Percentiles rank a stretch among this genome's conserved stretches.
Conservation (phyloP, 2,888 invertebrate species). For the Helleia helle region DNA sequence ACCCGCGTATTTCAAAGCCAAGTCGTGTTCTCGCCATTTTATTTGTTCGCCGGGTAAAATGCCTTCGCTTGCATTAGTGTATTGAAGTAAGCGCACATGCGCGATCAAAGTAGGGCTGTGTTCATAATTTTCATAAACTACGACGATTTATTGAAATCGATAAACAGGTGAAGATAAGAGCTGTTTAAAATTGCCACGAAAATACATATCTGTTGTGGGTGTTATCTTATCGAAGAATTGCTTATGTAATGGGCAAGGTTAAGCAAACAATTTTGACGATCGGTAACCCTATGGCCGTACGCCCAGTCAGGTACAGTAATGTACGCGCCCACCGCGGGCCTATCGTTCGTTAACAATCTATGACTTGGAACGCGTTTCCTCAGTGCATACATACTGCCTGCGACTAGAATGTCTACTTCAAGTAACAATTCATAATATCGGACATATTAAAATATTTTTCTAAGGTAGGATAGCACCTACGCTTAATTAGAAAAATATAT, state of each 20-base stretch:
- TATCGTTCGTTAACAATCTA: conserved; percentile 7
- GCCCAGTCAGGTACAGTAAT: conserved; percentile 10
- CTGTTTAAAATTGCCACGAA: no score
- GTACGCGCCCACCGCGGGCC: conserved; percentile 9
- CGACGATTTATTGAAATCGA: not conserved
- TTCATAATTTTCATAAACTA: not conserved
- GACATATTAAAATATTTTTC: no score
- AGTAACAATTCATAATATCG: no score
- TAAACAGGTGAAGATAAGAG: not conserved
- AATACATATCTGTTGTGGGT: not conserved
- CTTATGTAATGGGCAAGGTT: conserved; percentile 2
- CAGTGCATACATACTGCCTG: no score
- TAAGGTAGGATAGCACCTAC: no score
- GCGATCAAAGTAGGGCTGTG: conserved; percentile 16
- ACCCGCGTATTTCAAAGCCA: conserved; percentile 39
- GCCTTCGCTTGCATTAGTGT: conserved; percentile 30
- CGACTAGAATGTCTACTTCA: no score
- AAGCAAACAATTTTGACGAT: not conserved
- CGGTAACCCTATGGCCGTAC: not conserved
- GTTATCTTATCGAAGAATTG: not conserved
- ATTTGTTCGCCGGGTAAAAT: conserved; percentile 33
- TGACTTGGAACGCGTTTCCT: conserved; percentile 8
- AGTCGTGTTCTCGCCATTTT: conserved; percentile 38
- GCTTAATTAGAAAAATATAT: no score
- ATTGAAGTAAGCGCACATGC: conserved; percentile 30